These are phyloP conservation scores for Saimiri boliviensis DNA, from an alignment of 2,113 vertebrate species.

Conservation along the genomic window DNA sequence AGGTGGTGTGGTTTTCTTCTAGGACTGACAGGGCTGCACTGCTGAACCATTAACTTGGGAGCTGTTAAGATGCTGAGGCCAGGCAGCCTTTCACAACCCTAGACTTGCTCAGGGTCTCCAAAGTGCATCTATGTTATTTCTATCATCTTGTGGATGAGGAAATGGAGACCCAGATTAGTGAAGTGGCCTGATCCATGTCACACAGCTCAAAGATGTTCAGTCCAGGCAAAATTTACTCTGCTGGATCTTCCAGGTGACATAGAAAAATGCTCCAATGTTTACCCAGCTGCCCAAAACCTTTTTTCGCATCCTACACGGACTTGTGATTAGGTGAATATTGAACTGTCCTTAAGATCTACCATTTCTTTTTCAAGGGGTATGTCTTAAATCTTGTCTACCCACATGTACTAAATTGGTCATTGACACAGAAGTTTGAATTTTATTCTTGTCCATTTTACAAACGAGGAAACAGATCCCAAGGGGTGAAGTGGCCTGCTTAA, in stretches of 20 bases:
- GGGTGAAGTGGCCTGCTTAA: neutral
- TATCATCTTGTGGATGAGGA: neutral
- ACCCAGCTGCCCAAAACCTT: neutral
- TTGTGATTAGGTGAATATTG: neutral
- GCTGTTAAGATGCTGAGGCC: neutral
- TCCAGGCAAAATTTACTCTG: neutral
- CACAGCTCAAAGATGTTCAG: neutral
- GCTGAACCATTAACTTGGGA: neutral
- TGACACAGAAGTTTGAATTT: neutral
- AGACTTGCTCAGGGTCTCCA: neutral
- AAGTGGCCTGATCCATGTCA: neutral
- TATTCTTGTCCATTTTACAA: neutral
- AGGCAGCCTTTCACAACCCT: neutral
- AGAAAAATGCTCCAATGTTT: neutral
- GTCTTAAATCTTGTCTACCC: neutral
- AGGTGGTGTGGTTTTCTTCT: neutral
- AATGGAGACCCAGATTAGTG: neutral
- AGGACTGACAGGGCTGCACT: neutral
- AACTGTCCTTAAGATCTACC: neutral
- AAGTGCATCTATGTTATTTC: neutral
- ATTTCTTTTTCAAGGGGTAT: neutral
- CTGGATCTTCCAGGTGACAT: neutral
- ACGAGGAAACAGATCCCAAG: neutral
- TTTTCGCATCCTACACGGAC: neutral
- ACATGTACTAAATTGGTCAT: neutral